Conservation (phyloP, 2,888 invertebrate genomes). For the Cosmopolites sordidus region DNA sequence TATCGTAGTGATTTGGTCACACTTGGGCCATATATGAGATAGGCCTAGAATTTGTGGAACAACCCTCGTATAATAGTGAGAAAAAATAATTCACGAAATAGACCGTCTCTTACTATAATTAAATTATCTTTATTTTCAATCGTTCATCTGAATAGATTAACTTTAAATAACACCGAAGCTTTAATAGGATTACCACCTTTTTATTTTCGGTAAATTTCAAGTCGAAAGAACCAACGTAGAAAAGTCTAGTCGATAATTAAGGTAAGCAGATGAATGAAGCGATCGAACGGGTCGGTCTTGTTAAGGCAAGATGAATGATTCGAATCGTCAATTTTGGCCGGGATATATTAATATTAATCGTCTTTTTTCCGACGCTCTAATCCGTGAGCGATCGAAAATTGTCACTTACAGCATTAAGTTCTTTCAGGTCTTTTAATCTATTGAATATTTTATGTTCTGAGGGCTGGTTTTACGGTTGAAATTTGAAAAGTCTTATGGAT, state of each 20-base stretch:
- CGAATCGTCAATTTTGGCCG: background rate
- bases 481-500: no score
- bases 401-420: no score
- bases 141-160: background rate
- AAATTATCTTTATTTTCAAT: no score
- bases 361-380: background rate
- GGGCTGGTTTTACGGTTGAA: no score
- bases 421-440: no score
- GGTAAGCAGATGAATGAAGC: constrained; percentile 2
- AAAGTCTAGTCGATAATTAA: background rate
- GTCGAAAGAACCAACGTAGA: background rate
- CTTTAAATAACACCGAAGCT: background rate
- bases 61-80: no score
- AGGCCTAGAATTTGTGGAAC: no score
- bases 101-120: no score
- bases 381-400: background rate
- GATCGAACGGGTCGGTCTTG: background rate
- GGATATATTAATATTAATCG: background rate
- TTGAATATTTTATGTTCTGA: no score
- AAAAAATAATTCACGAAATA: no score
- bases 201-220: background rate
- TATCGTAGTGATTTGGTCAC: no score
- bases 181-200: background rate
- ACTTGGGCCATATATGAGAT: no score
- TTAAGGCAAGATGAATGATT: constrained; percentile 1